A percentile compares a stretch with the other conserved stretches of the same genome.
Evolutionary conservation across 2,888 invertebrate species (phyloP).

Genomic region (Steinernema carpocapsae): DNA sequence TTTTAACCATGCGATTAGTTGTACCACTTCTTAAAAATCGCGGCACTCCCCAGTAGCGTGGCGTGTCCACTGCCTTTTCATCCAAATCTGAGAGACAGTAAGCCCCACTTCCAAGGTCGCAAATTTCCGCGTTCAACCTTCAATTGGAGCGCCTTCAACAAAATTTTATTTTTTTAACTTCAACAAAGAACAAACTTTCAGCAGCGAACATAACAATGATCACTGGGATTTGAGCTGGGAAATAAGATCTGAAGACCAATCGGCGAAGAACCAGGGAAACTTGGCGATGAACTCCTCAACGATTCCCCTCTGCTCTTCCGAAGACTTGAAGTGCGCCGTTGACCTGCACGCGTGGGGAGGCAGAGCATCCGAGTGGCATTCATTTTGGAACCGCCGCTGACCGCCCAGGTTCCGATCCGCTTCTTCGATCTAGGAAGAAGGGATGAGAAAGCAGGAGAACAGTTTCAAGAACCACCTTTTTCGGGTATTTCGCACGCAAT

Average conservation of each 20-base stretch:
- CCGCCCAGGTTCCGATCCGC: background rate
- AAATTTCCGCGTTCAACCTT: too few species aligned
- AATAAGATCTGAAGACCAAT: background rate
- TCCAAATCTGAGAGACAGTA: too few species aligned
- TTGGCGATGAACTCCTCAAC: background rate
- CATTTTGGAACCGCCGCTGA: background rate
- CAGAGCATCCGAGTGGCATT: background rate
- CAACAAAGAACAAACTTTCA: too few species aligned
- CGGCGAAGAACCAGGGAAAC: constrained; percentile 9
- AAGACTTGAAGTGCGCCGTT: background rate
- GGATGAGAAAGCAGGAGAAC: too few species aligned
- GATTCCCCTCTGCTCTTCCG: background rate
- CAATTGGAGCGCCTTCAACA: too few species aligned
- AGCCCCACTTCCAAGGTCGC: too few species aligned
- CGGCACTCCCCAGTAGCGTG: too few species aligned
- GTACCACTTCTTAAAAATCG: too few species aligned
- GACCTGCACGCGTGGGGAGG: constrained; percentile 4
- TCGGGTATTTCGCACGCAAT: background rate
- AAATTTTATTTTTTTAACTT: too few species aligned
- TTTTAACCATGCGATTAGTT: too few species aligned
- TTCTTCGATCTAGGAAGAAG: background rate
- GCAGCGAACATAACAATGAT: too few species aligned
- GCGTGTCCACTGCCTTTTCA: too few species aligned
- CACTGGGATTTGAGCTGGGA: background rate
- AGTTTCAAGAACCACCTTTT: constrained; percentile 20